These are phyloP conservation scores for Bungarus multicinctus DNA, from an alignment of 2,113 vertebrate genomes.

Conservation along the genomic window DNA sequence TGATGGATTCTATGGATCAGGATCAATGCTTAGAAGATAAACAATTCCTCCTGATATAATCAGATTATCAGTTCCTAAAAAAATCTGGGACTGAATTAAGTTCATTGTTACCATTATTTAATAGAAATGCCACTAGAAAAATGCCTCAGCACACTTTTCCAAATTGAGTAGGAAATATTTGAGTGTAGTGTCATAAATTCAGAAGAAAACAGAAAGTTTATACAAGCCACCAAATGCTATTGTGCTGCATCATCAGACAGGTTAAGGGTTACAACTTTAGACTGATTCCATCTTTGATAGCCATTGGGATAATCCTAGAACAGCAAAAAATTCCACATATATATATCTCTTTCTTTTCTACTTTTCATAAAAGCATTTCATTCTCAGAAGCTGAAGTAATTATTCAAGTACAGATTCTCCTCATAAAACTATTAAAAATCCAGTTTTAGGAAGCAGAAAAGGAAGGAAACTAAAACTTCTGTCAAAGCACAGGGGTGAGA, in stretches of 20 bases:
- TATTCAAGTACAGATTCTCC: constrained; percentile 60
- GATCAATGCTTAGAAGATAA: neutral
- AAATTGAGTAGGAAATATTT: neutral
- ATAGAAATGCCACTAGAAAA: neutral
- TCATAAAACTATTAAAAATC: constrained; percentile 59
- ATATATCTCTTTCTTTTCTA: neutral
- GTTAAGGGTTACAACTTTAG: neutral
- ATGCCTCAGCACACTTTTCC: neutral
- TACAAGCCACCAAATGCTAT: neutral
- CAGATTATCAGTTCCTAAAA: neutral
- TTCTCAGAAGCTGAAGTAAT: constrained; percentile 64
- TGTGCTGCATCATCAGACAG: neutral
- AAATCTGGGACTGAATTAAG: neutral
- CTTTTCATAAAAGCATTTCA: constrained; percentile 47
- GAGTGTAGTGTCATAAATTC: neutral
- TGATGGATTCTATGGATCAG: neutral
- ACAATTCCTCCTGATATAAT: neutral
- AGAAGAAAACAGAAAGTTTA: neutral
- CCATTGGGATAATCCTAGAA: constrained; percentile 21
- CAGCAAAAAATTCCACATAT: neutral
- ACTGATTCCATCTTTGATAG: neutral
- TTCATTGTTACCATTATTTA: neutral
- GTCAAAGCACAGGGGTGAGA: constrained; percentile 64
- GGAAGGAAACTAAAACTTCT: constrained; percentile 68
- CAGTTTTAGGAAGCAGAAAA: constrained; percentile 53